Conservation (phyloP, 2,797 vertebrate genomes). For the Glossophaga mutica region DNA sequence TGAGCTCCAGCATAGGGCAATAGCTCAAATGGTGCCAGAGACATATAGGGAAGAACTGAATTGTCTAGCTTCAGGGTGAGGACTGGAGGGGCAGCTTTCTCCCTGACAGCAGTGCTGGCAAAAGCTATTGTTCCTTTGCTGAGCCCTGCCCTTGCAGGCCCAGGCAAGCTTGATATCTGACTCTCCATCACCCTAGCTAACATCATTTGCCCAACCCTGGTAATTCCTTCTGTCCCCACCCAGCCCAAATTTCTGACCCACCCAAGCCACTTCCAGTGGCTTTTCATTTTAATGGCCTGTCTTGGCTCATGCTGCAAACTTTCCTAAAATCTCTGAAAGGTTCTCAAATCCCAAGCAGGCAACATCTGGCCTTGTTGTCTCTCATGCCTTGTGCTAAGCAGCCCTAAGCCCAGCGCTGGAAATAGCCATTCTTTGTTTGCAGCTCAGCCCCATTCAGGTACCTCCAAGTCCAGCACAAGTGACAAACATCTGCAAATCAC, state of each 20-base stretch:
- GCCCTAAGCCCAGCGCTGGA: background rate
- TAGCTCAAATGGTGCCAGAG: background rate
- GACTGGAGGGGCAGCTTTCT: background rate
- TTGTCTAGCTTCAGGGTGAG: background rate
- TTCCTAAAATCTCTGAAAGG: background rate
- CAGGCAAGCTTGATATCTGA: background rate
- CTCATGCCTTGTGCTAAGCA: background rate
- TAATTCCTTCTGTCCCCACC: background rate
- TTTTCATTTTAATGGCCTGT: background rate
- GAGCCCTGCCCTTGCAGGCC: background rate
- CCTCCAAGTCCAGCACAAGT: background rate
- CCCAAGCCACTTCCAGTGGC: background rate
- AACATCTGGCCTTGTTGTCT: background rate
- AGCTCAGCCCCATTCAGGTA: background rate
- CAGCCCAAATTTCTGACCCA: background rate
- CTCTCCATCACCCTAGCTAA: background rate
- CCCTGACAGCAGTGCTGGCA: background rate
- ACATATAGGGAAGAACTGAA: background rate
- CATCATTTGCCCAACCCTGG: background rate
- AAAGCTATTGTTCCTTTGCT: background rate
- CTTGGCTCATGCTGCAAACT: background rate
- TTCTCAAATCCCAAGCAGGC: background rate
- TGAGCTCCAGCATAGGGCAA: background rate
- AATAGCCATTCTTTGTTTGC: background rate
- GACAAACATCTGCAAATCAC: background rate